These are phyloP conservation scores for zebrafish (Danio rerio) DNA, from an alignment of 2,113 vertebrate species.

Conservation along the genomic window GRCz12tu NC_133193.1:4657501-4658000, in stretches of 20 bases:
- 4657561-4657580: background rate
- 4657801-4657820: background rate
- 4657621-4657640: background rate
- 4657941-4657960: background rate
- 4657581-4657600: background rate
- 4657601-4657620: background rate
- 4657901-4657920: conserved; percentile 35
- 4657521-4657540: too few species aligned
- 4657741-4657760: conserved; percentile 44
- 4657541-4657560: background rate
- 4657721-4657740: conserved; percentile 20
- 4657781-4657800: conserved; percentile 48
- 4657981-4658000: background rate
- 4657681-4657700: conserved; percentile 29
- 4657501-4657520: too few species aligned
- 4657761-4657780: conserved; percentile 18
- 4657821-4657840: background rate
- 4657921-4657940: conserved; percentile 17
- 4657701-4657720: conserved; percentile 44
- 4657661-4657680: conserved; percentile 7
- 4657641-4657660: conserved; percentile 30
- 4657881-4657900: conserved; percentile 1
- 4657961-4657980: background rate
- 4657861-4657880: conserved; percentile 63
- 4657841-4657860: conserved; percentile 46